Base-by-base conservation (phyloP, 2,888 invertebrate genomes). In the Ophioninae sp. region DNA sequence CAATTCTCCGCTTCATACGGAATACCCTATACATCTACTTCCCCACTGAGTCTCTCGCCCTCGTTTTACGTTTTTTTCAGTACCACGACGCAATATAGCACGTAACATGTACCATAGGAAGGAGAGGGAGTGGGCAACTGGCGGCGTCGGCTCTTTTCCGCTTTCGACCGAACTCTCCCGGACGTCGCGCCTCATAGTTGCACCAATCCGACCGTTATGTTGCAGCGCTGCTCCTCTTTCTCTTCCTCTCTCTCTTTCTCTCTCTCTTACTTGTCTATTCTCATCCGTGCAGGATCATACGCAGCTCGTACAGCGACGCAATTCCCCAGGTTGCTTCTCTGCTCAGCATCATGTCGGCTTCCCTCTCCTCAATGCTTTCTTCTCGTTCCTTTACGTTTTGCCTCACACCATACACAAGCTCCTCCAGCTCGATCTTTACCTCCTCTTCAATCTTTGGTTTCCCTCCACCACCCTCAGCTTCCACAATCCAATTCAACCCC, bases 101-200 rank as follows among this genome's bases (percentile, higher is more conserved):
- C 64, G 41, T 64, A 80, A 39, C 63, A 75, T 64, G 79, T 73
- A 73, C 68, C 69, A 74, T 77, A 23, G 67, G 51, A 23, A 64
- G 39, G 63, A 67, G 41, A 71, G 77, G 77, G 77, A 80, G 80
- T 78, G 68, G 83, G 64, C 64, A 37, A 84, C 78, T 58, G 79
- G 65, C 64, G 65, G 73, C 78, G 84, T 78, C 79, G 86, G 86
- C 79, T 85, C 87, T 87, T 88, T 88, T 88, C 86, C 87, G 81
- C 86, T 79, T 87, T 85, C 86, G 85, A 86, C 82, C 87, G 86
- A 86, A 86, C 86, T 65, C 69, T 71, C 30, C 73, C 63, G 69
- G 67, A 73, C 76, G 81, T 77, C 81, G 68, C 39, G 81, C 77
- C 79, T 81, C 82, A 65, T 79, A 81, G 83, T 71, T 81, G 80